Evolutionary conservation across 2,113 vertebrate genomes (phyloP), one percentile per base, ranked within the genome.

Genomic region (Leptosomus discolor): DNA sequence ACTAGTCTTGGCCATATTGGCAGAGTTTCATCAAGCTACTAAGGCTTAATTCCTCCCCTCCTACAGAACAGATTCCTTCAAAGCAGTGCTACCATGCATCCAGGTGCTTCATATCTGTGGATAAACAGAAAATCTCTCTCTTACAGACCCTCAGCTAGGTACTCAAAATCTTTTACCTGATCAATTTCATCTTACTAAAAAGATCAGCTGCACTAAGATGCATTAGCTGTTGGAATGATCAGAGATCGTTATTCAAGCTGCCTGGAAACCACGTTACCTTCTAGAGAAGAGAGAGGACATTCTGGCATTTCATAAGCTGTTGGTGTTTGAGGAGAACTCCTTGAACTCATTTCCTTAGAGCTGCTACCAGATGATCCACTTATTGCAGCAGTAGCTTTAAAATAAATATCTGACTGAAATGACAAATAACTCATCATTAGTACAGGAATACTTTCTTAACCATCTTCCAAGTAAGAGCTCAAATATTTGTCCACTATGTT

Each of bases 351-450:
- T 93, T 99, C 99, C 97, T 98, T 99, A n/a, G 99, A 99, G 91
- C 98, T 99, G 98, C 98, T 98, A 96, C 98, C 98, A 73, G 99
- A 99, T 14, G 98, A 98, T 70, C 98, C 98, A 22, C 97, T 98
- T 96, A 98, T 98, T 8, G 99, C 97, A 12, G 99, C 97, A 18
- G 99, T 98, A 3, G 99, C 99, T 81, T 99, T 98, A 95, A 99
- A 99, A 97, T 99, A 99, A 97, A 99, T 99, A 95, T 99, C 99
- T 11, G 99, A 99, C 99, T 99, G 97, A 96, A 97, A 97, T 67
- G 76, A 96, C 74, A 96, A 95, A 94, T 65, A 91, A 70, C 51
- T 63, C 41, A 43, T 46, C 7, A 4, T 97, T 61, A 96, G 60
- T 70, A 94, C 23, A 75, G 26, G 1, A 0, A 92, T 32, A 50